phyloP scores from a whole-genome alignment of 2,797 vertebrate species.

The Arnoldichthys spilopterus region DNA sequence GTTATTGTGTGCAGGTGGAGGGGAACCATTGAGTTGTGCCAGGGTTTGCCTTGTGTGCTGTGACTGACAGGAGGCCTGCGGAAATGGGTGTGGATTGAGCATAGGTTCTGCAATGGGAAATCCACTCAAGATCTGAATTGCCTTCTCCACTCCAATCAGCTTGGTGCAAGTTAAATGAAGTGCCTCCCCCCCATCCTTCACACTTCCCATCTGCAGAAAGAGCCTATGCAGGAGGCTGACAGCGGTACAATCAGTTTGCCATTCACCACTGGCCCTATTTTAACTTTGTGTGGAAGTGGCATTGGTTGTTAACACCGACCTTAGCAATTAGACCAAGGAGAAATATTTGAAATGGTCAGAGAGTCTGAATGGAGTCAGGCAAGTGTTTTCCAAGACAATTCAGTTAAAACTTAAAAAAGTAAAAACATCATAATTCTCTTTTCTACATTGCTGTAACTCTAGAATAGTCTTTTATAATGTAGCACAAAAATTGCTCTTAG shows the following conservation, averaged over 20 bases:
- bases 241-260: constrained; percentile 99
- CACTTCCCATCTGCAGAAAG: constrained; percentile 95
- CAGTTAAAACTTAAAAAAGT: constrained; percentile 38
- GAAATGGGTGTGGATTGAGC: constrained; percentile 75
- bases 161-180: constrained; percentile 99
- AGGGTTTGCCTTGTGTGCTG: constrained; percentile 75
- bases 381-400: constrained; percentile 76
- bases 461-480: not conserved
- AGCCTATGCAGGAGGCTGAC: constrained; percentile 99
- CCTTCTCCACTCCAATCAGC: constrained; percentile 99
- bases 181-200: constrained; percentile 91
- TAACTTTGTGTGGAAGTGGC: constrained; percentile 93
- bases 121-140: constrained; percentile 96
- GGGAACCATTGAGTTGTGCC: constrained; percentile 59
- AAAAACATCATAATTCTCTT: constrained; percentile 39
- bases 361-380: constrained; percentile 84
- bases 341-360: constrained; percentile 93
- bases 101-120: constrained; percentile 89
- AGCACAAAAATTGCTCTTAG: not conserved
- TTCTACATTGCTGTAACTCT: not conserved
- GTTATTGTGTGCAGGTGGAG: constrained; percentile 58
- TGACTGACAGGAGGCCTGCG: constrained; percentile 88
- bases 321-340: constrained; percentile 92
- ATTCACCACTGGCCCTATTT: constrained; percentile 97
- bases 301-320: constrained; percentile 81